Base-by-base conservation (phyloP, 2,797 vertebrate genomes). In the Rallus crepitans region DNA sequence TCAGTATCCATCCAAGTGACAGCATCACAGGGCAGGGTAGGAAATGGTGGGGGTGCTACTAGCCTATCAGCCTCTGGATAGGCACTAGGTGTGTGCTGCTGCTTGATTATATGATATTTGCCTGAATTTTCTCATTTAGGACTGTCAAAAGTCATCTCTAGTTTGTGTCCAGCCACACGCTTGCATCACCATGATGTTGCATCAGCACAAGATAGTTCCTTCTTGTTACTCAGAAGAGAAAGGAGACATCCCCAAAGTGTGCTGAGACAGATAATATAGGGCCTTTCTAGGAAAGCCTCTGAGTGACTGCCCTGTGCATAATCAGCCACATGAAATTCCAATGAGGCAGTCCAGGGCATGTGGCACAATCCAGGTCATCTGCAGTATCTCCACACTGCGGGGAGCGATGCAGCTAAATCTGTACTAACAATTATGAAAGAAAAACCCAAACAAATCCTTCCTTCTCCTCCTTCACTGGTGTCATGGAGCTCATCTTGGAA, bases 321-420 rank as follows among this genome's bases (percentile, higher is more conserved):
- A 50, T 47, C 50, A 92, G 31, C 31, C 20, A 31, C 2, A 4
- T 78, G 60, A 68, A 90, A 72, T 45, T 71, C 45, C 31, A 42
- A 4, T 20, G n/a, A 78, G 33, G 23, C 33, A 40, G 30, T 55
- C 18, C 10, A 8, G 48, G 61, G 31, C 37, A 53, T 30, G 16
- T 71, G 35, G 23, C 31, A 60, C 24, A 75, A 57, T 3, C 28
- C 14, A 39, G 24, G 39, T 73, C 57, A 75, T 70, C 60, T 71
- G 59, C 35, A 11, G 11, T 45, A 53, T 71, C 90, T 81, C 47
- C 30, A 61, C 66, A 63, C 18, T 5, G 2, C 0, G 0, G 48
- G 31, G 37, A 82, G 10, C 5, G 1, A 56, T 39, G 39, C 7
- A 3, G 39, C 35, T 91, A 79, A 89, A 65, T 73, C 21, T 77